Evolutionary conservation across 2,113 vertebrate genomes (phyloP), one percentile per base, ranked within the genome.

Genomic region (Tachycineta bicolor): DNA sequence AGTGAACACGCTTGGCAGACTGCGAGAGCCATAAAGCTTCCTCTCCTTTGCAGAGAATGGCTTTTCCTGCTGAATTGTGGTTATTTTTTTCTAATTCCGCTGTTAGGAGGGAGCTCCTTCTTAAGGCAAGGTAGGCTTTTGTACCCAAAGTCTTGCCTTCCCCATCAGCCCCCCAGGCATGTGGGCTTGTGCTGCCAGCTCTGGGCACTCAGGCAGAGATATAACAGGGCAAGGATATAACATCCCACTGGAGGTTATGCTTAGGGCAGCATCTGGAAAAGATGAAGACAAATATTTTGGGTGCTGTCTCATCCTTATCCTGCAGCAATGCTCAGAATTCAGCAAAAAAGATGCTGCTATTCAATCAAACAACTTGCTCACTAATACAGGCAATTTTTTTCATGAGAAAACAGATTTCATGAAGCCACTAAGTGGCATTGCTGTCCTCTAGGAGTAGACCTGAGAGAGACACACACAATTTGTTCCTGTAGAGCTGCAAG

Each of bases 381-480:
- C 49, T 67, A 34, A 64, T 11, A 44, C 3, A 8, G 46, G 26
- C 16, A 24, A 2, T 4, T 22, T 31, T 31, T 88, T 34, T 26
- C 4, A 41, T 16, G n/a, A 70, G 34, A 50, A 83, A 85, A 49
- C 13, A 68, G 43, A 41, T 88, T 90, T 86, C 44, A 17, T 26
- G 6, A 90, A 82, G 39, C 93, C 93, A 88, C 94, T 84, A 77
- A 92, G 92, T 82, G 93, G 59, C 94, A 96, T 82, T 91, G 73
- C 78, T 93, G 80, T 82, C 73, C 88, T 81, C 23, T 56, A 37
- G 58, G 49, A 63, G 22, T 2, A 67, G 52, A 23, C 33, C 19
- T 80, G 52, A 64, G 22, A 63, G 33, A 76, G 12, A 7, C 10
- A 37, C 15, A 18, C 8, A 3, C 12, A 31, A 11, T 49, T 49